phyloP scores from a whole-genome alignment of 2,888 invertebrate genomes.

The Orthosia gothica region DNA sequence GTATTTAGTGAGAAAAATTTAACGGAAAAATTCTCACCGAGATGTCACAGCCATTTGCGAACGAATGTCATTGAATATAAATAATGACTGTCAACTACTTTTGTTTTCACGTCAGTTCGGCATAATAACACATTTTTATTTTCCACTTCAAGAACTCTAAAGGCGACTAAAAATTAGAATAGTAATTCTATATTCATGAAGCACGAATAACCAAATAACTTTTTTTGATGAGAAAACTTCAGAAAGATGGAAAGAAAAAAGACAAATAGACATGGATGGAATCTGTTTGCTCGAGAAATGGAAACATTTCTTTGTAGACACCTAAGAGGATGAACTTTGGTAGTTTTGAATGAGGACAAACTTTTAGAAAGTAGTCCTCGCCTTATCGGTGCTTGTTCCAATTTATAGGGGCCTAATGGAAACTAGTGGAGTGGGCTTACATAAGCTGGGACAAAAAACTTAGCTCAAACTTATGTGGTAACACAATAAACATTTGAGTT shows the following conservation, averaged over 20 bases:
- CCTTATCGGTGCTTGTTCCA: conserved; percentile 26
- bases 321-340: conserved; percentile 38
- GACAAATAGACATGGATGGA: conserved; percentile 54
- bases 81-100: conserved; percentile 18
- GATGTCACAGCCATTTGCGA: background rate
- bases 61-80: conserved; percentile 20
- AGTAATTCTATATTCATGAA: conserved; percentile 68
- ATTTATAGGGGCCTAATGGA: conserved; percentile 31
- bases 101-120: conserved; percentile 18
- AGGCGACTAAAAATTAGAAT: conserved; percentile 57
- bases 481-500: background rate
- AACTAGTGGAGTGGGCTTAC: conserved; percentile 7
- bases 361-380: conserved; percentile 31
- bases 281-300: conserved; percentile 59
- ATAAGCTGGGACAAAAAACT: background rate
- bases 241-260: conserved; percentile 47
- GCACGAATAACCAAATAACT: conserved; percentile 56
- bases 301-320: conserved; percentile 51
- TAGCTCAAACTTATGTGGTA: conserved; percentile 10
- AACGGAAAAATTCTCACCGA: background rate
- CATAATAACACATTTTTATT: conserved; percentile 42
- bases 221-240: conserved; percentile 72
- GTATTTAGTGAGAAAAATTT: background rate
- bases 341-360: conserved; percentile 57
- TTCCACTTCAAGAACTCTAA: conserved; percentile 41